These are phyloP conservation scores for Ageneiosus marmoratus DNA, from an alignment of 2,113 vertebrate species.

Conservation along the genomic window DNA sequence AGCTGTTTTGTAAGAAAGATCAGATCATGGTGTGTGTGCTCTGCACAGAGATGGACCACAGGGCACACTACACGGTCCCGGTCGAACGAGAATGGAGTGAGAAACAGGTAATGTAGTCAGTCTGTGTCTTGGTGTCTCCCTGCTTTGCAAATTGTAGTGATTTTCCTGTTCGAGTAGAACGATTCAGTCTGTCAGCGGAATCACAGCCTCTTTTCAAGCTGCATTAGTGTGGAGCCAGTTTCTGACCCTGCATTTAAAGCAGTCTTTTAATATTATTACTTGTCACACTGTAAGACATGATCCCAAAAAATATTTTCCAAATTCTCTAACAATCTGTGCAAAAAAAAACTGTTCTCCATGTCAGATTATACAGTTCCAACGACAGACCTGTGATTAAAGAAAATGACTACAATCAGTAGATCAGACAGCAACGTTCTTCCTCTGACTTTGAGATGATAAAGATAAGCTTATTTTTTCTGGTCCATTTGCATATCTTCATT, in stretches of 20 bases:
- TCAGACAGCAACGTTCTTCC: too few relatives aligned
- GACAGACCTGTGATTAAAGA: background rate
- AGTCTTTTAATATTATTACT: conserved; percentile 10
- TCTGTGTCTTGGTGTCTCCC: background rate
- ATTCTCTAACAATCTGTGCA: background rate
- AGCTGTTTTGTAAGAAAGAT: conserved; percentile 79
- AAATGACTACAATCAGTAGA: background rate
- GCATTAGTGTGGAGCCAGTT: background rate
- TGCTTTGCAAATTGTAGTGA: background rate
- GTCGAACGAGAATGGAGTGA: conserved; percentile 75
- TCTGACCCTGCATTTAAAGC: background rate
- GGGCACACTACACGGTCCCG: conserved; percentile 72
- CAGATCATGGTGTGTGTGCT: conserved; percentile 76
- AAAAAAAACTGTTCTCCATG: background rate
- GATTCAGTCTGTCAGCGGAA: background rate
- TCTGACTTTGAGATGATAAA: background rate
- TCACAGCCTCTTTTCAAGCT: background rate
- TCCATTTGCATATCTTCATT: background rate
- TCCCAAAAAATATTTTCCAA: background rate
- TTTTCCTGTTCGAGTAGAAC: background rate
- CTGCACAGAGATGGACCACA: conserved; percentile 75
- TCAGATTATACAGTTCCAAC: background rate
- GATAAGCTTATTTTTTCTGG: too few relatives aligned
- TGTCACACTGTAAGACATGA: background rate
- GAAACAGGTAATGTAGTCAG: conserved; percentile 67